Evolutionary conservation across 2,888 invertebrate genomes (phyloP).

Genomic region (Synanthedon tipuliformis): DNA sequence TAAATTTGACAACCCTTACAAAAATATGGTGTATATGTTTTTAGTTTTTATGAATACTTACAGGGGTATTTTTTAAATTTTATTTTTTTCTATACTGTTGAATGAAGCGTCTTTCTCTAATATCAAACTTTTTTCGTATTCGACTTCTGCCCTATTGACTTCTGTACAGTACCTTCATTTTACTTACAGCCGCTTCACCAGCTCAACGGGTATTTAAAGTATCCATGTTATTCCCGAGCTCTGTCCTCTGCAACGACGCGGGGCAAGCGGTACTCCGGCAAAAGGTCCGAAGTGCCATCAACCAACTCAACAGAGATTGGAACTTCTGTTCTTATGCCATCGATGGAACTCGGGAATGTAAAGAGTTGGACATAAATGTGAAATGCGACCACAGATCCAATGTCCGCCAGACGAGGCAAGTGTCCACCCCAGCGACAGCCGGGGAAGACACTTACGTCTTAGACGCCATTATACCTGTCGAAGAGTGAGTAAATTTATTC

Average conservation of each 20-base stretch:
- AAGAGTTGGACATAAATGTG: conserved; percentile 89
- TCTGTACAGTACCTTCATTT: background rate
- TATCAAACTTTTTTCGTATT: no score
- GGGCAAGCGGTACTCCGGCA: conserved; percentile 92
- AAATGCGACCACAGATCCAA: conserved; percentile 87
- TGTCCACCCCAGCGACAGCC: conserved; percentile 64
- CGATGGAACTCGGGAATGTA: conserved; percentile 90
- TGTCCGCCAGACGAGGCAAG: conserved; percentile 74
- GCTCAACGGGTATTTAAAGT: conserved; percentile 96
- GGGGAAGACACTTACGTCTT: conserved; percentile 86
- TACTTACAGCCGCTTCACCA: conserved; percentile 77
- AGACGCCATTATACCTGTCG: conserved; percentile 84
- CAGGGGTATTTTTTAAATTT: no score
- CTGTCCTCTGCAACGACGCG: conserved; percentile 95
- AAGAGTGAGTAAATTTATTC: conserved; percentile 77
- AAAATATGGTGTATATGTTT: no score
- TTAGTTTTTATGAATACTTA: no score
- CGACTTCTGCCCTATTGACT: background rate
- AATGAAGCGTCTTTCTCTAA: no score
- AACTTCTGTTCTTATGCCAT: conserved; percentile 94
- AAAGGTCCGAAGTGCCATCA: conserved; percentile 89
- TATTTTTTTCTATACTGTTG: no score
- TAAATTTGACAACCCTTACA: no score
- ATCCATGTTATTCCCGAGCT: conserved; percentile 94
- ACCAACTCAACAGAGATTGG: conserved; percentile 94